Conservation (phyloP, 2,797 vertebrate genomes). For the Diglossa cyanea region DNA sequence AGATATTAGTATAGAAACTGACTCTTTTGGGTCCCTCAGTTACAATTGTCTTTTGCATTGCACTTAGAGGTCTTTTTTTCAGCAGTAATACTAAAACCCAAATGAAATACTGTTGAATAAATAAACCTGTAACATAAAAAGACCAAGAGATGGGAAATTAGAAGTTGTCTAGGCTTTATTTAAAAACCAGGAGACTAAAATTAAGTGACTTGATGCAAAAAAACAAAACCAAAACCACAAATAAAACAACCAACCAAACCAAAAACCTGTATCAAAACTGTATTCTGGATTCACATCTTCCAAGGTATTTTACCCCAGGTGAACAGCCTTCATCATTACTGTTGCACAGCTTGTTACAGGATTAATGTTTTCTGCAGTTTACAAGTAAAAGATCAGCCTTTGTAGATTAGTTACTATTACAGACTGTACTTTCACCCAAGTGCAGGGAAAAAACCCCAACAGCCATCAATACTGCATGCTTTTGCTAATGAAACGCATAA, state of each 20-base stretch:
- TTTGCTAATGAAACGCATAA: background rate
- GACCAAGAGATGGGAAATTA: background rate
- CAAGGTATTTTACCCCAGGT: background rate
- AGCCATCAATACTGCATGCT: background rate
- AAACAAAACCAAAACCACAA: background rate
- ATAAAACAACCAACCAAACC: background rate
- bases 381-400: constrained; percentile 18
- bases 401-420: background rate
- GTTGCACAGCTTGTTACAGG: background rate
- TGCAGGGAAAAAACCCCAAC: background rate
- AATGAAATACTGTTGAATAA: background rate
- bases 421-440: background rate
- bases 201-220: background rate
- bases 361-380: background rate
- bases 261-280: background rate
- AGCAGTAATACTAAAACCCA: background rate
- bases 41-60: background rate
- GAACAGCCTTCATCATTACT: background rate
- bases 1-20: background rate
- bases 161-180: background rate
- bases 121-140: background rate
- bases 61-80: background rate
- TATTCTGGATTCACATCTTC: background rate
- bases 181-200: background rate
- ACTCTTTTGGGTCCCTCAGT: background rate